A percentile compares a stretch with the other conserved stretches of the same genome.
These are phyloP conservation scores for Greenwoodochromis staneri DNA, from an alignment of 2,113 vertebrate species.

Conservation along the genomic window DNA sequence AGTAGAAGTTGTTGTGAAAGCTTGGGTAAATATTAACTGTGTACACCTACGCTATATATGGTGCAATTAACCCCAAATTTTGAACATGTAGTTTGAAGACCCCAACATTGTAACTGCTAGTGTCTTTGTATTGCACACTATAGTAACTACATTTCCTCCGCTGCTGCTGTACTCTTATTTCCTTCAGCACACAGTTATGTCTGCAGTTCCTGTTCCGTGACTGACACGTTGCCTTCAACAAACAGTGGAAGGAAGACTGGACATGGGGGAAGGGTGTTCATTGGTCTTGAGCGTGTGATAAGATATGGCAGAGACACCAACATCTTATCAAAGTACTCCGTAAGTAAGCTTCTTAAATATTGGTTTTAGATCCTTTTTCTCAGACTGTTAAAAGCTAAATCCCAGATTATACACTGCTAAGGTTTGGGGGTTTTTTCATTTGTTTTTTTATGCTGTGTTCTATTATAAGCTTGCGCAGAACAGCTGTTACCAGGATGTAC, in stretches of 20 bases:
- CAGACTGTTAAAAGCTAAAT: neutral
- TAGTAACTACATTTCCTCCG: neutral
- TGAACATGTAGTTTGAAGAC: neutral
- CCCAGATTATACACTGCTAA: neutral
- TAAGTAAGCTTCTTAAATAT: neutral
- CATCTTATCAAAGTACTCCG: neutral
- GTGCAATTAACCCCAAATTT: neutral
- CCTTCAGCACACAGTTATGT: neutral
- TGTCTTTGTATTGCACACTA: neutral
- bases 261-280: rapidly evolving
- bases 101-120: neutral
- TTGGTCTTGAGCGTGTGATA: neutral
- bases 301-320: neutral
- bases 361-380: neutral
- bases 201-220: neutral
- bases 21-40: neutral
- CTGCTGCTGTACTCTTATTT: neutral
- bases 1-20: neutral
- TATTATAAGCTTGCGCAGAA: neutral
- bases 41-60: rapidly evolving
- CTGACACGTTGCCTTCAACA: neutral
- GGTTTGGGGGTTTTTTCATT: neutral
- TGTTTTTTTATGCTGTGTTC: neutral
- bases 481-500: neutral
- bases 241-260: neutral